Evolutionary conservation across 1,140 invertebrate species (phyloP), one percentile per base, ranked within the genome.

Genomic region (Leptinotarsa texana): DNA sequence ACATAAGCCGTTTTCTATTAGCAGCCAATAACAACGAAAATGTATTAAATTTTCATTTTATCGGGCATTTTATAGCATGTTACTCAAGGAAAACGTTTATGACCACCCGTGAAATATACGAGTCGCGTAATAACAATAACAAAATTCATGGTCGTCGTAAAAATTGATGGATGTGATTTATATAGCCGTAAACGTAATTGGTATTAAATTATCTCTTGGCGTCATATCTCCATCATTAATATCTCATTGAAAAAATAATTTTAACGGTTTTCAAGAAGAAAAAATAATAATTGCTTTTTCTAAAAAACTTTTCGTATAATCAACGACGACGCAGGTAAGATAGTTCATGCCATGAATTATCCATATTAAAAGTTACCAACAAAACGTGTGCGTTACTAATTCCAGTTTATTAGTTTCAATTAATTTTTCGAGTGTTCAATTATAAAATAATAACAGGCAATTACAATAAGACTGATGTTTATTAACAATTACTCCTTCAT

Each of bases 81-180:
- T 57, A 15, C 51, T 57, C 51, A 18, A 57, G n/a, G 51, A 57
- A 57, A 57, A 18, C n/a, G n/a, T 18, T 57, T 17, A 57, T 57
- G 51, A 57, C 51, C 51, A n/a, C 51, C 51, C 51, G n/a, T 57
- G 63, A 65, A n/a, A 13, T 22, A 65, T 33, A n/a, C 63, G 4
- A 65, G 63, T 21, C 63, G 21, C 13, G 63, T 65, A 65, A 65
- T 65, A 65, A 65, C 63, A 21, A 65, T 21, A 22, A 65, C 63
- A 15, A 65, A 65, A 42, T 42, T 65, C 27, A 33, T 65, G 4
- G 63, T 22, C 63, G 63, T 65, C 51, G n/a, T 57, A 57, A 65
- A 65, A 65, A 65, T 65, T 24, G 63, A 65, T 65, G 63, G 22
- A 1, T 65, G 63, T 65, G 63, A 65, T 65, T 65, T 65, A 65